These are phyloP conservation scores for Cantharis flavilabris DNA, from an alignment of 2,888 invertebrate species.

Conservation along the genomic window DNA sequence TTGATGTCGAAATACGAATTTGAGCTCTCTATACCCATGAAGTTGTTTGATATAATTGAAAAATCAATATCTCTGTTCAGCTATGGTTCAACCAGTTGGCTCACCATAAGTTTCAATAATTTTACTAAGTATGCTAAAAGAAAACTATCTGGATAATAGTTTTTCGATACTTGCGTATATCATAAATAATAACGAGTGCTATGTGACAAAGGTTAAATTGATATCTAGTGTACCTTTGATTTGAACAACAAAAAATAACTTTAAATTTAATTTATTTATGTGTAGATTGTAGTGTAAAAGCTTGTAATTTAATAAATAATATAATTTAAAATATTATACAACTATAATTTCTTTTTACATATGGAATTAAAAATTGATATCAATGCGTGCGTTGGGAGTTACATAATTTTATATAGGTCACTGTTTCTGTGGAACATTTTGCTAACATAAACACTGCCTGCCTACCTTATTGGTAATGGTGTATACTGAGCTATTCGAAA, in stretches of 20 bases:
- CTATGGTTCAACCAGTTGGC: not conserved
- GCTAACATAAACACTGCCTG: not conserved
- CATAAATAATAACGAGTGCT: no score
- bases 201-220: not conserved
- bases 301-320: not conserved
- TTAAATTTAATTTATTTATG: not conserved
- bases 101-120: not conserved
- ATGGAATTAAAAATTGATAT: not conserved
- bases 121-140: not conserved
- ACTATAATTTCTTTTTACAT: not conserved
- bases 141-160: not conserved
- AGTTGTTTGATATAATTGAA: not conserved
- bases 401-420: not conserved
- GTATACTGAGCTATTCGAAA: not conserved
- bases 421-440: not conserved
- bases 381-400: not conserved
- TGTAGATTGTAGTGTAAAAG: not conserved
- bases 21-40: not conserved
- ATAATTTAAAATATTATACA: not conserved
- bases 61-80: not conserved
- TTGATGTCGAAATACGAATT: not conserved
- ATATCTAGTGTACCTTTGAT: not conserved
- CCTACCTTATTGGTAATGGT: not conserved
- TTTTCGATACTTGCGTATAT: not conserved
- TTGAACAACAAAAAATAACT: not conserved